phyloP scores from a whole-genome alignment of 2,797 vertebrate species.

The Thripadectes ignobilis region DNA sequence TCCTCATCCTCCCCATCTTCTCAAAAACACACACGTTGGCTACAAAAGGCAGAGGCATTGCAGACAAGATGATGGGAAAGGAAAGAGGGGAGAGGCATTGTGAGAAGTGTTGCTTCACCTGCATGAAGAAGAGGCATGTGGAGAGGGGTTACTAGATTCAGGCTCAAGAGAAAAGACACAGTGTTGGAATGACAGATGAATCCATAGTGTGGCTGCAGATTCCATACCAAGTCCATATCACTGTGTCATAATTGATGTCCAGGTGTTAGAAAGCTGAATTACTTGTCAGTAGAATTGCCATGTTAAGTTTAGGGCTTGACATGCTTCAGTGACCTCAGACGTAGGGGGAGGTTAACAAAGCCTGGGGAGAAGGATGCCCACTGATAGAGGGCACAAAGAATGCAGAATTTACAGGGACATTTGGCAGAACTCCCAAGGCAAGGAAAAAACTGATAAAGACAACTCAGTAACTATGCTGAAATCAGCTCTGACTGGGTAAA shows the following conservation, averaged over 20 bases:
- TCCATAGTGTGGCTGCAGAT: background rate
- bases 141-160: background rate
- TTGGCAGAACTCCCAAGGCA: background rate
- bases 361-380: background rate
- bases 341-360: background rate
- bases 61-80: background rate
- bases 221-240: accelerated
- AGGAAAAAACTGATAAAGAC: background rate
- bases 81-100: background rate
- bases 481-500: background rate
- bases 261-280: background rate
- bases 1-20: background rate
- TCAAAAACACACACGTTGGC: accelerated
- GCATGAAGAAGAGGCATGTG: background rate
- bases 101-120: background rate
- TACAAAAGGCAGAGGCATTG: background rate
- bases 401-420: background rate
- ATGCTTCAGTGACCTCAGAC: background rate
- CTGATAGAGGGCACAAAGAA: background rate
- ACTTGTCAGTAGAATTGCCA: background rate
- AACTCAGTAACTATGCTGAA: background rate
- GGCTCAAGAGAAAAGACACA: background rate
- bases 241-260: background rate
- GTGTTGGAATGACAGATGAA: background rate
- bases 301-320: background rate